Evolutionary conservation across 2,888 invertebrate genomes (phyloP), one percentile per base, ranked within the genome.

Genomic region (Clusia tigrina): DNA sequence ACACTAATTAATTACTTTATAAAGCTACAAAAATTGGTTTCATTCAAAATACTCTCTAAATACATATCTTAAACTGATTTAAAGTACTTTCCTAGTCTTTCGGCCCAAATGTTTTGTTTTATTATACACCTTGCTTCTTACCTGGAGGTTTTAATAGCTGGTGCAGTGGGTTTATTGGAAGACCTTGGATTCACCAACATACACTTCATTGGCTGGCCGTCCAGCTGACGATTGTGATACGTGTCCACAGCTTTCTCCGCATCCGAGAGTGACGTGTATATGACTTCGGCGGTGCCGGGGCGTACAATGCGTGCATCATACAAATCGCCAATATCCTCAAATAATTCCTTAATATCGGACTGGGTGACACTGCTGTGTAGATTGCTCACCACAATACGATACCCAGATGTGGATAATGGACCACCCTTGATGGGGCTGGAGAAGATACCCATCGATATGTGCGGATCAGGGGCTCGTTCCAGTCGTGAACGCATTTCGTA

Each of bases 201-300:
- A 80, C 94, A 95, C 80, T 93, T 94, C 95, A 95, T 95, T 2
- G 95, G 95, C 78, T 94, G 93, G 1, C 96, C 95, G 85, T 97
- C 96, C 51, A 97, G 85, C 78, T 95, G 95, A 57, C 96, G 86
- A 82, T 96, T 95, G 81, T 96, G 95, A 84, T 96, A 96, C 59
- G 94, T 91, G 74, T 95, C 94, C 2, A 96, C 94, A 1, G 97
- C 96, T 81, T 90, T 90, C 74, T 93, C 90, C 26, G 96, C 96
- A 83, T 96, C 94, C 71, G 91, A 90, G 69, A 92, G 86, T 52
- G 89, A 90, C 77, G 91, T 91, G 81, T 95, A 96, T 70, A 95
- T 92, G 1, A 96, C 95, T 85, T 96, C 96, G 0, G 96, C 96
- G 1, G 91, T 91, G 1, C 96, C 96, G 0, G 92, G 91, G 52